Evolutionary conservation across 35 echinoderm and acorn worm species (phyloP).

Genomic region (Apostichopus japonicus): DNA sequence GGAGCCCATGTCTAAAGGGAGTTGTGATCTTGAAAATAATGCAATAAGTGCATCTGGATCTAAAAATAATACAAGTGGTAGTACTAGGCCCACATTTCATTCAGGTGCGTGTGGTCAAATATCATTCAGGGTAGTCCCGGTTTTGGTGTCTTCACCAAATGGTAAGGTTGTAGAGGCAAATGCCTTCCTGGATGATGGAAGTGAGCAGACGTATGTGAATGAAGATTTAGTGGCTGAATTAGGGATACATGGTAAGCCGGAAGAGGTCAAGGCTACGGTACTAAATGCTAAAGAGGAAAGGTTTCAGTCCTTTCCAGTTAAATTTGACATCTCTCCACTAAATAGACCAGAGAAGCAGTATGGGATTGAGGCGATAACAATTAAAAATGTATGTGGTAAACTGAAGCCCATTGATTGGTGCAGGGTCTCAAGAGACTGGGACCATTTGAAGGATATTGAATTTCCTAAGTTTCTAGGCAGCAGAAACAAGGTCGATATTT

Average conservation of each 20-base stretch:
- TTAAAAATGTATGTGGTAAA: background rate
- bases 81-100: background rate
- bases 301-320: conserved; percentile 31
- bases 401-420: conserved; percentile 25
- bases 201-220: conserved; percentile 31
- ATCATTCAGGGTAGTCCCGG: conserved; percentile 18
- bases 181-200: conserved; percentile 45
- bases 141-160: background rate
- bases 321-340: conserved; percentile 2
- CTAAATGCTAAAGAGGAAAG: conserved; percentile 47
- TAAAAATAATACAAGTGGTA: background rate
- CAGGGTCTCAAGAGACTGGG: conserved; percentile 27
- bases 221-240: conserved; percentile 21
- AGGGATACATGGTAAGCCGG: background rate
- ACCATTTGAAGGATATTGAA: conserved; percentile 22
- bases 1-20: background rate
- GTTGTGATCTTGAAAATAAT: background rate
- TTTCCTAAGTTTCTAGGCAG: conserved; percentile 7
- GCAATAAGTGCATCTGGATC: background rate
- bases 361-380: conserved; percentile 46
- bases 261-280: background rate
- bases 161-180: conserved; percentile 9
- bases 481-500: conserved; percentile 24
- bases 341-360: background rate
- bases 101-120: background rate